Conservation (phyloP, 37 sponge, comb jelly and placozoan genomes). For the Agelas oroides region DNA sequence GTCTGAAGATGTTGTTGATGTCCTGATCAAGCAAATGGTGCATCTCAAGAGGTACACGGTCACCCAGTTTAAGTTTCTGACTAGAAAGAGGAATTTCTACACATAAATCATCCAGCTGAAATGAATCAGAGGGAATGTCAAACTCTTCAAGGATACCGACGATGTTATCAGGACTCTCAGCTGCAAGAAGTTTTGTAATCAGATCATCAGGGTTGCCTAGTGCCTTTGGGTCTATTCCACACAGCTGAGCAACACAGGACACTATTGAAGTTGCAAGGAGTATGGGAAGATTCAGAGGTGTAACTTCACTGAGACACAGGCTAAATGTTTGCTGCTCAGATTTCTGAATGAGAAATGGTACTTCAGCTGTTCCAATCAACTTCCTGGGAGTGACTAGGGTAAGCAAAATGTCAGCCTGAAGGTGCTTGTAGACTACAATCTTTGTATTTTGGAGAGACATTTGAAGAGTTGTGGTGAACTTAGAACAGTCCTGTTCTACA, state of each 20-base stretch:
- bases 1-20: constrained; percentile 49
- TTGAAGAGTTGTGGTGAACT: not conserved
- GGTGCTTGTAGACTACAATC: no score
- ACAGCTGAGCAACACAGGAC: not conserved
- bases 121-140: no score
- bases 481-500: not conserved
- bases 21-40: constrained; percentile 26
- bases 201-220: not conserved
- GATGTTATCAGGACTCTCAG: not conserved
- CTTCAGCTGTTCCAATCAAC: constrained; percentile 6
- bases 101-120: not conserved
- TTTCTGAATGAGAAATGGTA: not conserved
- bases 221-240: not conserved
- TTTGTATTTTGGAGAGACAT: no score
- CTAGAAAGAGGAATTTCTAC: not conserved
- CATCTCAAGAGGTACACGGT: not conserved
- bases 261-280: not conserved
- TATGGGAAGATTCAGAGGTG: not conserved
- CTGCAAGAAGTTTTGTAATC: not conserved
- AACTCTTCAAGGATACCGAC: not conserved
- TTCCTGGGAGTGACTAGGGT: no score
- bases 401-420: no score
- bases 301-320: not conserved
- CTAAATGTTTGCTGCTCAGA: not conserved
- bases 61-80: not conserved